Evolutionary conservation across 2,113 vertebrate species (phyloP), one percentile per base, ranked within the genome.

Genomic region (Castor canadensis): DNA sequence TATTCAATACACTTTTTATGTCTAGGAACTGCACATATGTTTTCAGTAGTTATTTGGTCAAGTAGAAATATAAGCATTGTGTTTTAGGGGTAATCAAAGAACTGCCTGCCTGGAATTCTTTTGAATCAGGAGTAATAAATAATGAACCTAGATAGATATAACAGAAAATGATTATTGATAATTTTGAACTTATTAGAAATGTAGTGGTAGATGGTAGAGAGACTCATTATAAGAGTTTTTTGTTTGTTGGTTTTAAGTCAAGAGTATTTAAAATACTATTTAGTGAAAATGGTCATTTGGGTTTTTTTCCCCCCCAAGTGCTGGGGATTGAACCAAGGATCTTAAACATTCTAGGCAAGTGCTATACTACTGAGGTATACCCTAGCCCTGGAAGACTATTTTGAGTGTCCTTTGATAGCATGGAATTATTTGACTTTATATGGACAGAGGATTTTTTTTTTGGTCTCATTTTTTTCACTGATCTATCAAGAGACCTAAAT

Each of bases 21-120:
- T 91, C 43, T 93, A 72, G 60, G n/a, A 93, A 82, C 6, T 94
- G 6, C 28, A 45, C n/a, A 32, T 77, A 49, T 13, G 16, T 93
- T 90, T 94, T 95, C n/a, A 80, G 43, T 77, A 95, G 76, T 89
- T 64, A 75, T 71, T 93, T 85, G 60, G 84, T 8, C 40, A 89
- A 45, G n/a, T 93, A 17, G 72, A 96, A 94, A 89, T 58, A 76
- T 17, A 93, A 67, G 9, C 73, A 83, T 4, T 72, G 9, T 89
- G 62, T 94, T 87, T 82, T 16, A 83, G 19, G 35, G n/a, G 11
- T 67, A 92, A 38, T 86, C 47, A 38, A 64, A 93, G 35, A 35
- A 58, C 43, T 89, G 40, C n/a, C 24, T 38, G 94, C 35, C 9
- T 89, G 22, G 52, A 69, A 86, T 92, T 80, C 47, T 87, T 95